Percentiles rank a stretch among this genome's conserved stretches.
Evolutionary conservation across 2,113 vertebrate species (phyloP).

Genomic region (Pseudonaja textilis): DNA sequence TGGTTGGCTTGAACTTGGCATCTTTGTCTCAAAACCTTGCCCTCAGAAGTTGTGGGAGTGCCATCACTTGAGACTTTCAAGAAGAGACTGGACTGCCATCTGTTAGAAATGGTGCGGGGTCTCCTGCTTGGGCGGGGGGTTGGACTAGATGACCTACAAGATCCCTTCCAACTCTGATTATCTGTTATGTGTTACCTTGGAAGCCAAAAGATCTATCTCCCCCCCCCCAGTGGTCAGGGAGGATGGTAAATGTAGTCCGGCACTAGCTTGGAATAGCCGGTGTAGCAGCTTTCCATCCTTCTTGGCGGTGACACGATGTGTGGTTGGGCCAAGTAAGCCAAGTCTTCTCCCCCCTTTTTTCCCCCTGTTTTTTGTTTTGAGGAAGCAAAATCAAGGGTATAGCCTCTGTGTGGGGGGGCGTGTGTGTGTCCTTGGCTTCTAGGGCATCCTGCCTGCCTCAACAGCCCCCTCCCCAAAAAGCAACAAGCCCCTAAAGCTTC

Average conservation of each 20-base stretch:
- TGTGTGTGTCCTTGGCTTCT: slow-evolving; percentile 32
- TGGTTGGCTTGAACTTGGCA: too few species aligned
- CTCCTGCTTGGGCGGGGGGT: too few species aligned
- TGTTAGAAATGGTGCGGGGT: too few species aligned
- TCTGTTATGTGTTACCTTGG: too few species aligned
- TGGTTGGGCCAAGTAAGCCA: not conserved
- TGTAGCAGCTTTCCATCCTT: not conserved
- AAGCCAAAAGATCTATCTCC: too few species aligned
- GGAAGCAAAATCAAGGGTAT: not conserved
- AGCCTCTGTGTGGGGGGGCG: too few species aligned
- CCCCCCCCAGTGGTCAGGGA: not conserved
- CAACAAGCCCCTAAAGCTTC: slow-evolving; percentile 25
- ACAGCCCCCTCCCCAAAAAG: not conserved
- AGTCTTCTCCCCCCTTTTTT: not conserved
- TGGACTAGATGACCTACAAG: too few species aligned
- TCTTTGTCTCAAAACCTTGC: too few species aligned
- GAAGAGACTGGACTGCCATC: too few species aligned
- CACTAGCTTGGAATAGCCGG: not conserved
- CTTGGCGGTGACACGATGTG: not conserved
- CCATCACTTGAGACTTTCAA: too few species aligned
- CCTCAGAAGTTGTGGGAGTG: too few species aligned
- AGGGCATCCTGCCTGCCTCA: not conserved
- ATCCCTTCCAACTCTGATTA: too few species aligned
- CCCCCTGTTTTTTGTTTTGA: not conserved
- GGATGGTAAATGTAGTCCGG: not conserved